Base-by-base conservation (phyloP, 37 sponge, comb jelly and placozoan species). In the Aphrocallistes beatrix region DNA sequence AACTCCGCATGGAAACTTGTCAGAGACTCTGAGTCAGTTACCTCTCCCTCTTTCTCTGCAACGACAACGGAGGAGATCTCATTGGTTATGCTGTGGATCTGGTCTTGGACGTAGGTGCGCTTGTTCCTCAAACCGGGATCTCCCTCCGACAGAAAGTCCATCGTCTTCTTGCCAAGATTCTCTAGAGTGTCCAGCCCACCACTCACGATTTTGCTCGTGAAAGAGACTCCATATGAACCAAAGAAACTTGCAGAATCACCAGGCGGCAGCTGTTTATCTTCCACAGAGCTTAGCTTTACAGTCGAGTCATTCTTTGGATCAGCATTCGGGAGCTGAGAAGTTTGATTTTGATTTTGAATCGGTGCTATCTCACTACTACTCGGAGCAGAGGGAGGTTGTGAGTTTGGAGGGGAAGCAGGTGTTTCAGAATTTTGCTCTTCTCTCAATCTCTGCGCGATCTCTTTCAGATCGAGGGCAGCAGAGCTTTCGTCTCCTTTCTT, bases 121-220 rank as follows among this genome's bases (percentile, higher is more conserved):
- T 91, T 92, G 38, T 88, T 90, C 40, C 85, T 60, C 39, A 92
- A 38, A 92, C 94, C 94, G 69, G 94, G 92, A 51, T 96, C 96
- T 81, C 92, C 92, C 49, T 96, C 96, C 13, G 96, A 87, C 0
- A 96, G 37, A 0, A 96, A 84, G 21, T 90, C 90, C 88, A 93
- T 92, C 16, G 96, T 96, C 86, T 96, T 96, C 87, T 90, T 91
- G 16, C 96, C 96, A 47, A 96, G 23, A 1, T 37, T 88, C 84
- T 96, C 96, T 36, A 96, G 87, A 0, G 96, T 92, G 86, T 90
- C 96, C 83, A 96, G 47, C 23, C 96, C 92, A 17, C 91, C 89
- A 51, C 50, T 81, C 86, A 96, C 87, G 0, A 93, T 60, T 28
- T 13, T 60, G n/a, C n/a, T 60, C 8, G 17, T 13, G 6, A 60